Evolutionary conservation across 2,113 vertebrate species (phyloP).

Genomic region (Isichthys henryi): DNA sequence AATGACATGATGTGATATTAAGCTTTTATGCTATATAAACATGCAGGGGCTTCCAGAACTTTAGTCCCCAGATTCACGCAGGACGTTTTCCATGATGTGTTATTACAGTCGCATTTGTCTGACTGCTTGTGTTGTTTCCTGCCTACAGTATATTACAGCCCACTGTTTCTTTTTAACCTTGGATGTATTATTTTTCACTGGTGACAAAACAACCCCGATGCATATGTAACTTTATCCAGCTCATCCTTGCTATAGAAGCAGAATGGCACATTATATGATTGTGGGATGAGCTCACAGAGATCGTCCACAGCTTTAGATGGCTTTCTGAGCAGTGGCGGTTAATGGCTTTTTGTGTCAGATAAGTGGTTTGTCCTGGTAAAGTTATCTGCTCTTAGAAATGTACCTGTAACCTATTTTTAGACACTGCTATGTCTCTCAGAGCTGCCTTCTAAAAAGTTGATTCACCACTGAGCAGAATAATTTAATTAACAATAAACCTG

Average conservation of each 20-base stretch:
- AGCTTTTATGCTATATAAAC: not conserved
- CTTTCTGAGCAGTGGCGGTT: not conserved
- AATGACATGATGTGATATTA: not conserved
- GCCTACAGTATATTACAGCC: not conserved
- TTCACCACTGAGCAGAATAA: not conserved
- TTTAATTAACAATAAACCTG: not conserved
- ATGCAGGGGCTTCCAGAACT: not conserved
- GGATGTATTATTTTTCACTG: not conserved
- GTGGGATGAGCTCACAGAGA: not conserved
- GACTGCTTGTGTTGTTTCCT: not conserved
- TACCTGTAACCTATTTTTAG: not conserved
- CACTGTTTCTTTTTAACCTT: not conserved
- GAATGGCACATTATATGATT: not conserved
- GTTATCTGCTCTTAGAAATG: not conserved
- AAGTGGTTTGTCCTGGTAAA: not conserved
- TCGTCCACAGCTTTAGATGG: not conserved
- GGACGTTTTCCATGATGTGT: not conserved
- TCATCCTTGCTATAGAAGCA: not conserved
- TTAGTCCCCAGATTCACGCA: not conserved
- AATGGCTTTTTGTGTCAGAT: not conserved
- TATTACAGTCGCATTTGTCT: not conserved
- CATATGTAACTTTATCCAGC: not conserved
- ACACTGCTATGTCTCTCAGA: not conserved
- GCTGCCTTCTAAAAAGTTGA: not conserved
- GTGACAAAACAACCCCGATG: not conserved